Base-by-base conservation (phyloP, 37 sponge, comb jelly and placozoan species). In the Aphrocallistes beatrix region DNA sequence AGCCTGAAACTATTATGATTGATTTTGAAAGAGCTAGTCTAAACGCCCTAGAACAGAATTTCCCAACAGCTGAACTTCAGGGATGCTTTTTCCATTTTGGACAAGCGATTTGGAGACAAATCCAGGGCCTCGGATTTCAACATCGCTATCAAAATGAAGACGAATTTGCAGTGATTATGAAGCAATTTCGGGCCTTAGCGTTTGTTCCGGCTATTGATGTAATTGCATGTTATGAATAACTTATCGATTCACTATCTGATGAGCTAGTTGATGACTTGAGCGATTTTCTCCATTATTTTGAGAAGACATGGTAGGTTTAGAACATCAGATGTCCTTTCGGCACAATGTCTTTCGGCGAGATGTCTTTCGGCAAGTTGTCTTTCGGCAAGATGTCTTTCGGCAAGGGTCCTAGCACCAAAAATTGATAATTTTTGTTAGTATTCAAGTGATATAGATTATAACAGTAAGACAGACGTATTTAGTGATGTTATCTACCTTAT, bases 81-180 rank as follows among this genome's bases (percentile, higher is more conserved):
- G 75, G 75, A 60, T 60, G 75, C 21, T 60, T 32, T 30, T 60
- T 60, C 21, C 75, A 60, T 60, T 60, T 60, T 28, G 75, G 75
- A 6, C 32, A 60, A 13, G 75, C 32, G n/a, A 60, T 60, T 3
- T 60, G 75, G 75, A 21, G 75, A 60, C 75, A 60, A 6, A 60
- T 19, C 21, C 75, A 60, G 34, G 75, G 28, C 3, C 75, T 32
- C 10, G 75, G 75, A 60, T 19, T 60, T 25, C 17, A 60, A 13
- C 75, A 60, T 32, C 75, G 25, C 34, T 60, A 60, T 28, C 8
- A 60, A 1, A 60, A 60, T 60, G 75, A 60, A 1, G 75, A 60
- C 1, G 32, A 60, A 60, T 60, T 19, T 60, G 25, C 75, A 19
- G 34, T 60, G 25, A 21, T 21, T 13, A 60, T 60, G 8, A 60